Base-by-base conservation (phyloP, 1,140 invertebrate species). In the Zaprionus camerounensis region DNA sequence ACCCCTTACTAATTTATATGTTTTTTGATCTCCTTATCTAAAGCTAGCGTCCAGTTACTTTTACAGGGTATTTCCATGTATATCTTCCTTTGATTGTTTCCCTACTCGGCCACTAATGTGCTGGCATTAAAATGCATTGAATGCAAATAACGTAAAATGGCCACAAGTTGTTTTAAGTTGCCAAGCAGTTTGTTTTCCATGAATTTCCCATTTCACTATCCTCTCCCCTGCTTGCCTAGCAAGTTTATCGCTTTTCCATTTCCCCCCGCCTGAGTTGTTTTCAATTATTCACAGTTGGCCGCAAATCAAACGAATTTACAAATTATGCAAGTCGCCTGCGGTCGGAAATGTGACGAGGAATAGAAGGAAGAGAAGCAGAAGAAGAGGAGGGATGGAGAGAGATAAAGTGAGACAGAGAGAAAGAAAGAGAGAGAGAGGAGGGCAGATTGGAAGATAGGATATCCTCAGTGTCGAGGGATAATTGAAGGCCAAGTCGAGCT, bases 201-300 rank as follows among this genome's bases (percentile, higher is more conserved):
- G 38, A 57, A 58, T 66, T 66, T 58, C 17, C 53, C 22, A 66
- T 56, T 55, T 66, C 0, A 34, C 3, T 34, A 3, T 7, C 41
- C n/a, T 15, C 38, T 2, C n/a, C 5, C 6, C n/a, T 15, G n/a
- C 41, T 3, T 46, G 41, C 41, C n/a, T 2, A 5, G 0, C 51
- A 51, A 51, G 22, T 56, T 56, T 56, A 24, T n/a, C 26, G 28
- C 38, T 46, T 67, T 67, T 24, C n/a, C 26, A 13, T 36, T 38
- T 15, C 20, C 44, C 49, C 17, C 12, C 6, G 1, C 15, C 13
- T n/a, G 24, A 51, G 24, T 62, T 38, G 70, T 51, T 44, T 63
- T 74, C 72, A 75, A 75, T 75, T 75, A 75, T 75, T 75, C 53
- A 75, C 72, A 74, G 28, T 57, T 69, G 49, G 31, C 66, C 58